Evolutionary conservation across 2,113 vertebrate species (phyloP), one percentile per base, ranked within the genome.

Genomic region (Calyptomena viridis): DNA sequence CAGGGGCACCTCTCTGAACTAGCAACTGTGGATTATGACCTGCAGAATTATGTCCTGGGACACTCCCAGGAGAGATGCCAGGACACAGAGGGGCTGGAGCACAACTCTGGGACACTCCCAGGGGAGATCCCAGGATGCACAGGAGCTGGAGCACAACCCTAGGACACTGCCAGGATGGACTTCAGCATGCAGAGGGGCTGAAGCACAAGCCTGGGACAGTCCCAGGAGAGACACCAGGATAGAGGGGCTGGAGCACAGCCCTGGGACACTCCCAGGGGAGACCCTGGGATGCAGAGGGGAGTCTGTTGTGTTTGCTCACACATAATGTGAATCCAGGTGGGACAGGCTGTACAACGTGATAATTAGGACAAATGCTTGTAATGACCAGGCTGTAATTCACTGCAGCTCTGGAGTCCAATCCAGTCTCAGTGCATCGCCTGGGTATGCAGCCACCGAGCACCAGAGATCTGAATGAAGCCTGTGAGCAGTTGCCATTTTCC

Each of bases 371-470:
- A 90, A 76, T 40, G 49, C 21, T 89, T 42, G 53, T 68, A 85
- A 91, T 37, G 84, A 96, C 74, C 24, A 90, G 74, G 11, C 62
- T 47, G 39, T 71, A 89, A 96, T 68, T 89, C 84, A 47, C 52
- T 56, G 78, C 78, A 78, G 56, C 44, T 95, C 5, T 76, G 85
- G 58, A 93, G 76, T 49, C 44, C 58, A 75, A 93, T 23, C 73
- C n/a, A 50, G 58, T 58, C 74, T 58, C 75, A 0, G 3, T 53
- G 84, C 73, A 44, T 2, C 1, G 12, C 84, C n/a, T 18, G 0
- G 8, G 83, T 56, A 56, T 90, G 30, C 1, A 87, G 87, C n/a
- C n/a, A n/a, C n/a, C n/a, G n/a, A 79, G 79, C 60, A 87, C 27
- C 59, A 40, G 49, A 33, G 37, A 84, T 22, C 77, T 69, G 63